These are phyloP conservation scores for Carposina sasakii DNA, from an alignment of 1,140 invertebrate species.

Conservation along the genomic window DNA sequence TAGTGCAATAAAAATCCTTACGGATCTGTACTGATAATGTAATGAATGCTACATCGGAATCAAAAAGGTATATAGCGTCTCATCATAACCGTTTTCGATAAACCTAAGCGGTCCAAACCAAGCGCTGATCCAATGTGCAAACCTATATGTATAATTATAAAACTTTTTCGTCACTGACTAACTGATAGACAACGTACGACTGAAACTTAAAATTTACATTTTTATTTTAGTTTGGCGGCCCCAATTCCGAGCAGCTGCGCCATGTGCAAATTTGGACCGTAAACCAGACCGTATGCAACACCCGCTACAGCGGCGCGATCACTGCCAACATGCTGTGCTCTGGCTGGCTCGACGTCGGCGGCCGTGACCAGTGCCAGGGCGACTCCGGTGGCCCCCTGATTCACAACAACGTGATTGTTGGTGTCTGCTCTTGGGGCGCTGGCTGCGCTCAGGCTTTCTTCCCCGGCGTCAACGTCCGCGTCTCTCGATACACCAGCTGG, in stretches of 20 bases:
- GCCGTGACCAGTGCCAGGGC: conserved; percentile 54
- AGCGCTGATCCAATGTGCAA: too few species aligned
- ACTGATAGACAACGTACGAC: too few species aligned
- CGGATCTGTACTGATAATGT: too few species aligned
- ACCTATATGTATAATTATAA: too few species aligned
- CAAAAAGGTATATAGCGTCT: too few species aligned
- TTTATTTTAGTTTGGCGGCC: conserved; percentile 33
- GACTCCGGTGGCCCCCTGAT: conserved; percentile 78
- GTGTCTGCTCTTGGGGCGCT: conserved; percentile 74
- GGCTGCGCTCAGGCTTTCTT: conserved; percentile 66
- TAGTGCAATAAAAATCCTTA: too few species aligned
- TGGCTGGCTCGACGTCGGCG: conserved; percentile 39
- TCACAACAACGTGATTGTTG: conserved; percentile 68
- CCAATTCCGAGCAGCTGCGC: conserved; percentile 37
- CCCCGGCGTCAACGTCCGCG: conserved; percentile 72
- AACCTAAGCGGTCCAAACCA: too few species aligned
- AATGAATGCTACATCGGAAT: too few species aligned
- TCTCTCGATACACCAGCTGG: conserved; percentile 47
- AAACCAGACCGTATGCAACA: conserved; percentile 32
- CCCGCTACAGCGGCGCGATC: conserved; percentile 26
- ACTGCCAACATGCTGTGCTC: conserved; percentile 51
- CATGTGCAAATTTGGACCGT: conserved; percentile 41
- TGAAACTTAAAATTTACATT: too few species aligned
- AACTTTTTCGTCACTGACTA: too few species aligned
- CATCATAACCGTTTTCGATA: too few species aligned